Evolutionary conservation across 2,113 vertebrate species (phyloP).

Genomic region (Stigmatopora argus): DNA sequence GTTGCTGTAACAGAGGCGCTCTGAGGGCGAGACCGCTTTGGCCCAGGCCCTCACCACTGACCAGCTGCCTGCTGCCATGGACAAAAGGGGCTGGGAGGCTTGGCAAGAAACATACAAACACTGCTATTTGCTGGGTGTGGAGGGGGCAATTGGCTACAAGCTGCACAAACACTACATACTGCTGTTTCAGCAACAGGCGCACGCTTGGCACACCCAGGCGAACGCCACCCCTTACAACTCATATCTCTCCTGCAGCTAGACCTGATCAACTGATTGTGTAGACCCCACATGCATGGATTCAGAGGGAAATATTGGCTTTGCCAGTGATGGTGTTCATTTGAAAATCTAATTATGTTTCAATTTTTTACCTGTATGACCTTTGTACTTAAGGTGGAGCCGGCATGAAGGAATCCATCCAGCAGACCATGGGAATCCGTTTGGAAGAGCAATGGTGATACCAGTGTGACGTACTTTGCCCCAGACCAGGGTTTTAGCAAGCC

Average conservation of each 20-base stretch:
- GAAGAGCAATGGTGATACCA: conserved; percentile 84
- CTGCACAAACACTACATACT: conserved; percentile 59
- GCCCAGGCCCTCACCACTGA: conserved; percentile 36
- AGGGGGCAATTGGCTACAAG: conserved; percentile 32
- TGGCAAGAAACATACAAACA: conserved; percentile 58
- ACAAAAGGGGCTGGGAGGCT: conserved; percentile 54
- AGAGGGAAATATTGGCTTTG: background rate
- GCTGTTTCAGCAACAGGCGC: conserved; percentile 50
- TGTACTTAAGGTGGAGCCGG: conserved; percentile 74
- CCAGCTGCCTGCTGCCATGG: conserved; percentile 42
- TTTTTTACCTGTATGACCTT: conserved; percentile 78
- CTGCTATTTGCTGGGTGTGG: conserved; percentile 44
- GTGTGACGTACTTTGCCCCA: conserved; percentile 83
- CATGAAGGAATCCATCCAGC: conserved; percentile 77
- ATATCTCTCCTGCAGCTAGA: conserved; percentile 1
- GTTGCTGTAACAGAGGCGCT: background rate
- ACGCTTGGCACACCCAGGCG: conserved; percentile 3
- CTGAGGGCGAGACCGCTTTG: conserved; percentile 32
- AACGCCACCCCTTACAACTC: background rate
- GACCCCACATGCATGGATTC: background rate
- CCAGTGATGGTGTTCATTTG: background rate
- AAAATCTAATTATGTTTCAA: background rate
- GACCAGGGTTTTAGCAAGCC: conserved; percentile 85
- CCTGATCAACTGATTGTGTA: background rate
- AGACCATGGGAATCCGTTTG: conserved; percentile 81